Conservation (phyloP, 2,888 invertebrate species). For the Dicyrtoma fusca region DNA sequence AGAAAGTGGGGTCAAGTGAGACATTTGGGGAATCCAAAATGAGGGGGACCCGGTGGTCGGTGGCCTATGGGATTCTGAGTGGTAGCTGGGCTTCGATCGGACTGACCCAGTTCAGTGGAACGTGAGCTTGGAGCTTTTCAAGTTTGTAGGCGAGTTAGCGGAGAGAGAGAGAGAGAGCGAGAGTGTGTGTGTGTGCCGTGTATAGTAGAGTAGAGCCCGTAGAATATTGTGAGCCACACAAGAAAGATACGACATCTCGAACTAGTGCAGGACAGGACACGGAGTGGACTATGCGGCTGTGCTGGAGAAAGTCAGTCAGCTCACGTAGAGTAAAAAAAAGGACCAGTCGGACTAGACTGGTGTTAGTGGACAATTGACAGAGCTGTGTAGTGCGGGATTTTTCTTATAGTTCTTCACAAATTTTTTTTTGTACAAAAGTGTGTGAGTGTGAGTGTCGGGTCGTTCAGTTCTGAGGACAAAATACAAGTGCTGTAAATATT, state of each 20-base stretch:
- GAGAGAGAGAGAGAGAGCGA: constrained; percentile 17
- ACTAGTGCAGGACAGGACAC: constrained; percentile 22
- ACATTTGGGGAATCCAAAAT: constrained; percentile 38
- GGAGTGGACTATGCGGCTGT: constrained; percentile 43
- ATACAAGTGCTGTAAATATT: background rate
- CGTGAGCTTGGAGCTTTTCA: constrained; percentile 22
- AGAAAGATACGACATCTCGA: constrained; percentile 20
- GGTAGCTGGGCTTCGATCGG: constrained; percentile 51
- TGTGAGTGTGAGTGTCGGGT: constrained; percentile 33
- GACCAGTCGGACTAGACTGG: constrained; percentile 29
- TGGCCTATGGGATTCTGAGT: constrained; percentile 37
- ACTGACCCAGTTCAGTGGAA: constrained; percentile 56
- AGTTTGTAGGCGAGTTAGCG: constrained; percentile 24
- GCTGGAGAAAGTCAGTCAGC: constrained; percentile 44
- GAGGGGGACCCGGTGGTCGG: constrained; percentile 37
- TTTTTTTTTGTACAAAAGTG: constrained; percentile 9
- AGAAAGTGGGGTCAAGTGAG: constrained; percentile 37
- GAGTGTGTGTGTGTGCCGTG: constrained; percentile 7
- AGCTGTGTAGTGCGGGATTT: constrained; percentile 20
- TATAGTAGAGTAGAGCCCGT: constrained; percentile 6
- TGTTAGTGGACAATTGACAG: constrained; percentile 41
- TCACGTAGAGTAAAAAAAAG: constrained; percentile 35
- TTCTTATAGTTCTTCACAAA: constrained; percentile 20
- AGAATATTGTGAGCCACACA: constrained; percentile 7
- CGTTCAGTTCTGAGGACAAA: constrained; percentile 11